A percentile compares a stretch with the other conserved stretches of the same genome.
These are phyloP conservation scores for Agrypnus murinus DNA, from an alignment of 2,888 invertebrate genomes.

Conservation along the genomic window DNA sequence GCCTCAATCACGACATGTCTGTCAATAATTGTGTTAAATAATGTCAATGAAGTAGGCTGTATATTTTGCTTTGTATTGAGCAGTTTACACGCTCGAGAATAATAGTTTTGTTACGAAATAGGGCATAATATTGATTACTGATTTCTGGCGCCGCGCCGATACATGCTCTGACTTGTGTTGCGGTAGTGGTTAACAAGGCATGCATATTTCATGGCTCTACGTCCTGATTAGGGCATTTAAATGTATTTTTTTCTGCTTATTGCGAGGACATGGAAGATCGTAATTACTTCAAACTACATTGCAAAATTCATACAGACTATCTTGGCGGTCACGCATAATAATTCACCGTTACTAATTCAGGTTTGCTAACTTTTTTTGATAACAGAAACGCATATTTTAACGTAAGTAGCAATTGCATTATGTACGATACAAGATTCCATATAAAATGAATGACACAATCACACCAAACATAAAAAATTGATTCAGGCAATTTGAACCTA, in stretches of 20 bases:
- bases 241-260: slow-evolving; percentile 15
- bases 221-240: slow-evolving; percentile 11
- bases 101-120: slow-evolving; percentile 17
- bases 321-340: background rate
- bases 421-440: too few relatives aligned
- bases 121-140: slow-evolving; percentile 23
- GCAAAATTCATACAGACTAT: background rate
- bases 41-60: slow-evolving; percentile 23
- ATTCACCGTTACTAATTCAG: background rate
- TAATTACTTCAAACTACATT: slow-evolving; percentile 9
- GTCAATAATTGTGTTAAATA: slow-evolving; percentile 25
- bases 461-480: too few relatives aligned
- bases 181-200: slow-evolving; percentile 18
- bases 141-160: slow-evolving; percentile 9
- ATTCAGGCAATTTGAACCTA: too few relatives aligned
- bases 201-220: slow-evolving; percentile 17
- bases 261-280: background rate
- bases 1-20: slow-evolving; percentile 21
- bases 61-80: slow-evolving; percentile 20
- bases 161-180: slow-evolving; percentile 16
- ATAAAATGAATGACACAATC: too few relatives aligned
- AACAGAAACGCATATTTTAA: too few relatives aligned
- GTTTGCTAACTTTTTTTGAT: too few relatives aligned
- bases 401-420: too few relatives aligned
- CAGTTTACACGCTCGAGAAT: slow-evolving; percentile 19